Base-by-base conservation (phyloP, 1,140 invertebrate genomes). In the Pogonomyrmex californicus region DNA sequence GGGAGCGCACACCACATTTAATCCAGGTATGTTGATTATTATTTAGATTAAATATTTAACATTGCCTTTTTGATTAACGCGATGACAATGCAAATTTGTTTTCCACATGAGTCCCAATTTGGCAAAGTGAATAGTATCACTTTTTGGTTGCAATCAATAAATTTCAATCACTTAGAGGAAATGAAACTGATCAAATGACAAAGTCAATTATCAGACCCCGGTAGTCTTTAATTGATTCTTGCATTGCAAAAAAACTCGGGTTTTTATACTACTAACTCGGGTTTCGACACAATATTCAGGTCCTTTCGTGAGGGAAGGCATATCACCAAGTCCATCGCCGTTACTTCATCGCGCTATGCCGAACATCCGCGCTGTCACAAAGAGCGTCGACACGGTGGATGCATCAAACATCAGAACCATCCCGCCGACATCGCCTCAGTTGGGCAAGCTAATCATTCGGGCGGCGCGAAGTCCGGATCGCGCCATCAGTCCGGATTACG, bases 1-100 rank as follows among this genome's bases (percentile, higher is more conserved):
- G 96, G 97, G 97, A 70, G 96, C 97, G 12, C 97, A 98, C 89
- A 98, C 97, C 7, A 98, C 98, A 33, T 98, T 98, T 92, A 97
- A 97, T 96, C 98, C 97, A 87, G 98, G 98, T 93, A 76, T 14
- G 30, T 47, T 12, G 2, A 49, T 49, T 68, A 14, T 65, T 78
- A 63, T 1, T n/a, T 41, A 4, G 23, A 54, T 54, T 38, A 23
- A 23, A 23, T 23, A 78, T 51, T 17, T n/a, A 62, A 60, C 6
- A 60, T 62, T 44, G 7, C 5, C 60, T n/a, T 30, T 54, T 36
- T 6, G 5, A 23, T 56, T n/a, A 36, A n/a, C 5, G 2, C 23
- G 12, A 56, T 33, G 23, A 23, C 23, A 23, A 23, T 23, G 23
- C 23, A 23, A 23, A 23, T 23, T 23, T 23, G 23, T 23, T 23